Conservation (phyloP, 2,888 invertebrate species). For the Cheilosia vulpina region DNA sequence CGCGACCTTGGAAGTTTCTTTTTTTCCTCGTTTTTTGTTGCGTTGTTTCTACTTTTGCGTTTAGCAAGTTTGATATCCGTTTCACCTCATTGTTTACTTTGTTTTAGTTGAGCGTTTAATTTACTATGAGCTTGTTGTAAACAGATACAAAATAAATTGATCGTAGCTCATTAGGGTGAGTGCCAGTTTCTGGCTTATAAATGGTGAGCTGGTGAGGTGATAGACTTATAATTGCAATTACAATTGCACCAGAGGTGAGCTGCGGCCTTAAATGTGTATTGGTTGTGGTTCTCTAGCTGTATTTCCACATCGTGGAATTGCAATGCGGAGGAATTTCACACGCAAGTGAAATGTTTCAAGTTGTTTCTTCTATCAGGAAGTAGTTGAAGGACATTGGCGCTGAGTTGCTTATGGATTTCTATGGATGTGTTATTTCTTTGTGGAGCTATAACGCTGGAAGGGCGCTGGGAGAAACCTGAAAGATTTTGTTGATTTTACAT, state of each 20-base stretch:
- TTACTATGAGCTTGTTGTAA: background rate
- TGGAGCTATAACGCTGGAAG: too few species aligned
- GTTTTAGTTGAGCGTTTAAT: conserved; percentile 12
- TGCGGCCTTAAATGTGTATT: background rate
- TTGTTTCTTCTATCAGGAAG: too few species aligned
- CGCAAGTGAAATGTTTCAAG: too few species aligned
- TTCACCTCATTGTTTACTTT: background rate
- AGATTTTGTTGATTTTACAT: too few species aligned
- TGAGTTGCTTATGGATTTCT: too few species aligned
- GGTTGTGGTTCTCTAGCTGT: background rate
- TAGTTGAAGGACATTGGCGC: too few species aligned
- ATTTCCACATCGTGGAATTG: too few species aligned
- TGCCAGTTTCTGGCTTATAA: conserved; percentile 7
- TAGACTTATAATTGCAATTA: conserved; percentile 14
- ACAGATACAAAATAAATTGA: background rate
- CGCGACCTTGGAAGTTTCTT: conserved; percentile 47
- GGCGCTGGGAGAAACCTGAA: too few species aligned
- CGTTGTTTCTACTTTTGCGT: background rate
- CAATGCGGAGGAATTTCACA: too few species aligned
- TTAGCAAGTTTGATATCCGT: background rate
- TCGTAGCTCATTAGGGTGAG: conserved; percentile 19
- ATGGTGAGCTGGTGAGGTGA: conserved; percentile 16
- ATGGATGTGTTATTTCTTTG: too few species aligned
- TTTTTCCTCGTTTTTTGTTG: background rate
- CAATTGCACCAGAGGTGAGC: background rate